phyloP scores from a whole-genome alignment of 2,113 vertebrate species.

The Solenodon paradoxus region DNA sequence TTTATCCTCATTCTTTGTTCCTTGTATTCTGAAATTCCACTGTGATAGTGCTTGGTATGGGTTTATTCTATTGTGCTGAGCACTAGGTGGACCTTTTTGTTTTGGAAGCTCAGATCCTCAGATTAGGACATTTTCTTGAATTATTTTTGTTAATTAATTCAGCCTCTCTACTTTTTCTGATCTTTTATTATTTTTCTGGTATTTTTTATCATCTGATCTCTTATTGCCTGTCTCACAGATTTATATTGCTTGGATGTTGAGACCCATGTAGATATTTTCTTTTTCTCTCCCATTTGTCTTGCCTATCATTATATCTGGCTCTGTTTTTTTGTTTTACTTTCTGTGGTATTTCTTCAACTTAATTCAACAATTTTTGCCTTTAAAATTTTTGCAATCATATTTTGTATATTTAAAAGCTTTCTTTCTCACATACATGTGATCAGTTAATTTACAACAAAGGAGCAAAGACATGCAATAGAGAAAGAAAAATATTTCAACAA shows the following conservation, averaged over 20 bases:
- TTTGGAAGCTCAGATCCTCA: not conserved
- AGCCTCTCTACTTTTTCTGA: not conserved
- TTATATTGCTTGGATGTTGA: not conserved
- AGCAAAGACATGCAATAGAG: too few relatives aligned
- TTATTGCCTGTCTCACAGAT: not conserved
- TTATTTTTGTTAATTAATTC: not conserved
- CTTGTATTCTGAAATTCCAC: not conserved
- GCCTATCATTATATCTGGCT: too few relatives aligned
- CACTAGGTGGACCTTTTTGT: not conserved
- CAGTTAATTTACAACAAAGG: too few relatives aligned
- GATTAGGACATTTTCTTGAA: not conserved
- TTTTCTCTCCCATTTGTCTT: not conserved
- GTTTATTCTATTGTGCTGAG: not conserved
- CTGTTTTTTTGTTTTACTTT: conserved; percentile 26
- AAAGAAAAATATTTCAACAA: too few relatives aligned
- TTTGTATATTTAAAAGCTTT: not conserved
- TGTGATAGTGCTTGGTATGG: not conserved
- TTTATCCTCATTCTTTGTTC: not conserved
- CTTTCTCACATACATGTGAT: too few relatives aligned
- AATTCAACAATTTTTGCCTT: not conserved
- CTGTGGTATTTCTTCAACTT: not conserved
- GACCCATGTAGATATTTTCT: not conserved
- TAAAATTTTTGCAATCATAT: not conserved
- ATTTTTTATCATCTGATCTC: not conserved
- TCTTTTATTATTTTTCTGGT: not conserved